phyloP scores from a whole-genome alignment of 2,888 invertebrate genomes.

The Hydropsyche betteni region DNA sequence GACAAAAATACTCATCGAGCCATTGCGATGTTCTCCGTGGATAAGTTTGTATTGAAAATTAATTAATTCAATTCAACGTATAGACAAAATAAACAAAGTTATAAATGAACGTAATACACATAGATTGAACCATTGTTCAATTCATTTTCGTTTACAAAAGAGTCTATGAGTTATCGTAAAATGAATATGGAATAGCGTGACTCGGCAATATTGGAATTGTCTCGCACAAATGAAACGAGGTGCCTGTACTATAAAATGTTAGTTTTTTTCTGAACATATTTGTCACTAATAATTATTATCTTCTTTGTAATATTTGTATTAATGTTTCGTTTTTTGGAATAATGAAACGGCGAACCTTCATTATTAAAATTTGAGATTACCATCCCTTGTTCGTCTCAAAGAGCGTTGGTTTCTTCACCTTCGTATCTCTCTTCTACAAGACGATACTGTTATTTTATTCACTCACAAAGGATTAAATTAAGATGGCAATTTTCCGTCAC shows the following conservation, averaged over 20 bases:
- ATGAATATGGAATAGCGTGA: slow-evolving; percentile 25
- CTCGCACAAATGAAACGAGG: neutral
- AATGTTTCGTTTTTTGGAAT: neutral
- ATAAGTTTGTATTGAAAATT: too few relatives aligned
- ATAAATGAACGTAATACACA: too few relatives aligned
- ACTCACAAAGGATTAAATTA: slow-evolving; percentile 27
- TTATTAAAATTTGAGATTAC: slow-evolving; percentile 25
- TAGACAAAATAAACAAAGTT: too few relatives aligned
- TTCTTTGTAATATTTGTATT: neutral
- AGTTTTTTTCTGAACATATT: too few relatives aligned
- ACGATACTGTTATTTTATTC: slow-evolving; percentile 10
- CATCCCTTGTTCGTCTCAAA: slow-evolving; percentile 6
- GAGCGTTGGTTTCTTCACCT: slow-evolving; percentile 12
- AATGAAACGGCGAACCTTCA: neutral
- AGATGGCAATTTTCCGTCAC: slow-evolving; percentile 14
- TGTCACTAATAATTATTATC: too few relatives aligned
- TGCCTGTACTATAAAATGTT: neutral
- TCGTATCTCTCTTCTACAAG: neutral
- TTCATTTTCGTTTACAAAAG: slow-evolving; percentile 11
- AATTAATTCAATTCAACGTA: too few relatives aligned
- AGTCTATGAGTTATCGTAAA: slow-evolving; percentile 16
- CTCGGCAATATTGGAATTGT: slow-evolving; percentile 10
- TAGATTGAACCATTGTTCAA: neutral
- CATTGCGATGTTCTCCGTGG: too few relatives aligned
- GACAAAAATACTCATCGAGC: too few relatives aligned